A percentile compares a stretch with the other conserved stretches of the same genome.
These are phyloP conservation scores for Phallusia fumigata DNA, from an alignment of 23 tunicate genomes.

Conservation along the genomic window DNA sequence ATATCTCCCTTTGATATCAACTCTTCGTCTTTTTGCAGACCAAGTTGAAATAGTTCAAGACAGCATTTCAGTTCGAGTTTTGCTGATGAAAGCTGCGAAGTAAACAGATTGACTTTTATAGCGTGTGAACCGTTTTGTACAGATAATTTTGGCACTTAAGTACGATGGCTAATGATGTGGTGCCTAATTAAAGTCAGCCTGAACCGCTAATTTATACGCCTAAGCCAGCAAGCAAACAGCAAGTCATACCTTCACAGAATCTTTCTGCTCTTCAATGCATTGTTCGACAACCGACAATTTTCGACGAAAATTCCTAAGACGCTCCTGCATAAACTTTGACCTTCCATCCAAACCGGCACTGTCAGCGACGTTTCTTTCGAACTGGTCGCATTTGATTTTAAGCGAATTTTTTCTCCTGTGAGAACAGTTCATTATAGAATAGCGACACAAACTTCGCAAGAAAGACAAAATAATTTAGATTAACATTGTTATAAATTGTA, in stretches of 20 bases:
- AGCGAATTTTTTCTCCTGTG: constrained; percentile 52
- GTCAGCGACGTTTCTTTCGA: constrained; percentile 31
- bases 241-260: constrained; percentile 34
- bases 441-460: too few species aligned
- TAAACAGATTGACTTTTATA: neutral
- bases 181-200: neutral
- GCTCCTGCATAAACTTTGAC: constrained; percentile 23
- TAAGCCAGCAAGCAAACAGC: neutral
- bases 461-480: too few species aligned
- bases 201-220: neutral
- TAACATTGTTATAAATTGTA: too few species aligned
- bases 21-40: constrained; percentile 27
- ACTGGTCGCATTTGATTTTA: constrained; percentile 62
- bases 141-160: too few species aligned
- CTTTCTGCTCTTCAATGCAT: constrained; percentile 53
- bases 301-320: constrained; percentile 34
- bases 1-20: neutral
- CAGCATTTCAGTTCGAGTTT: constrained; percentile 40
- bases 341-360: constrained; percentile 9
- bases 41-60: constrained; percentile 49
- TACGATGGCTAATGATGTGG: neutral
- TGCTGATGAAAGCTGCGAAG: constrained; percentile 36
- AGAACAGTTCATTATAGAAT: neutral
- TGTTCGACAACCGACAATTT: constrained; percentile 55
- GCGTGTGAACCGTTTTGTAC: neutral